phyloP scores from a whole-genome alignment of 2,888 invertebrate genomes.

The Neuroscelio doddi region DNA sequence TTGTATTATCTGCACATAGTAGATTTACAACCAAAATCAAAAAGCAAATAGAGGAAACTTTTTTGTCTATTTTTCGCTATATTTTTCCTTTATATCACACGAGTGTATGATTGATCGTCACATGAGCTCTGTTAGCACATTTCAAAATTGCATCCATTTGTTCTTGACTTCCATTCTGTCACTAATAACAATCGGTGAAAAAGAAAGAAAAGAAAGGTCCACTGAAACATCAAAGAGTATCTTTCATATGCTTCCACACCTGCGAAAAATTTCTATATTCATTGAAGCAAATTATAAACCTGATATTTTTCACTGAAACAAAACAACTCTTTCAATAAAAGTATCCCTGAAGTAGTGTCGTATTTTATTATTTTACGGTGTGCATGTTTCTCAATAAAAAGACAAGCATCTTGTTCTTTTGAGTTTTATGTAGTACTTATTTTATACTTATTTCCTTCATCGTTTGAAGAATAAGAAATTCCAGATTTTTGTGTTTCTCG shows the following conservation, averaged over 20 bases:
- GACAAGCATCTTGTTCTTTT: constrained; percentile 8
- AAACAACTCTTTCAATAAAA: too few relatives aligned
- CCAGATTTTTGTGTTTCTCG: constrained; percentile 31
- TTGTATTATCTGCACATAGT: too few relatives aligned
- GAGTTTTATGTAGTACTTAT: not conserved
- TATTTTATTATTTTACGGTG: not conserved
- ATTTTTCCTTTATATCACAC: constrained; percentile 44
- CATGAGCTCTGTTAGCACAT: constrained; percentile 49
- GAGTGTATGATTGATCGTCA: constrained; percentile 53
- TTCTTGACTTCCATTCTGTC: constrained; percentile 48
- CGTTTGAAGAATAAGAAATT: constrained; percentile 19
- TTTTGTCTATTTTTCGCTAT: constrained; percentile 41
- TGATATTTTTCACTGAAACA: too few relatives aligned
- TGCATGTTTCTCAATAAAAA: not conserved
- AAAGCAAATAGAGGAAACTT: constrained; percentile 35
- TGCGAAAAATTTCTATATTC: not conserved
- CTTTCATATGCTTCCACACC: constrained; percentile 35
- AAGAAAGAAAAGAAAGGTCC: constrained; percentile 39
- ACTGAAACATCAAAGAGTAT: constrained; percentile 42
- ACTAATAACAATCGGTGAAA: constrained; percentile 53
- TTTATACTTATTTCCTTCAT: constrained; percentile 6
- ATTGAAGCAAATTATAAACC: too few relatives aligned
- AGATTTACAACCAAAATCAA: constrained; percentile 39
- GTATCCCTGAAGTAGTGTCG: not conserved
- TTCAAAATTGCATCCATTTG: constrained; percentile 56